Evolutionary conservation across 2,797 vertebrate species (phyloP), one percentile per base, ranked within the genome.

Genomic region (Atherinosoma microstoma): DNA sequence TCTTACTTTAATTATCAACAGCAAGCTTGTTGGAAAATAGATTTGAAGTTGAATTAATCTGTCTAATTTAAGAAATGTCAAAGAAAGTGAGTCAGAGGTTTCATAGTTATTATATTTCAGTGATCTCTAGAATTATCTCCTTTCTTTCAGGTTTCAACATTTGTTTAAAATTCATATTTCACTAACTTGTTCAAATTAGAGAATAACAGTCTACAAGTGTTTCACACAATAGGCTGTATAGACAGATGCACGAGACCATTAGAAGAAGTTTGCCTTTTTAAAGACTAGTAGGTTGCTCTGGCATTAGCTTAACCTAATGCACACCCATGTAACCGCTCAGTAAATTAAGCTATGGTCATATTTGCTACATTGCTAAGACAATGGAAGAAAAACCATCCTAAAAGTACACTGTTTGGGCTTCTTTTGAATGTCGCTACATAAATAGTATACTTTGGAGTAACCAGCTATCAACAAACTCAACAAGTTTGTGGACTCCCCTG

Each of bases 1-100:
- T 58, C 32, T 70, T 58, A 18, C 29, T 75, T 76, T 76, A 66
- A 73, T 79, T 9, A 4, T 24, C 53, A 61, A 45, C 63, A 51
- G 18, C 57, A 64, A 60, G 8, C n/a, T 3, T 0, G 1, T 58
- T 76, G 70, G 36, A 18, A 70, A 75, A 29, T 10, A 10, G 45
- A 68, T 64, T 53, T 71, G 7, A 67, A 64, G 42, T 12, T 45
- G 1, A 74, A 20, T 58, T 24, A 35, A 64, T 45, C 5, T 45
- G 16, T 20, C 20, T 9, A 49, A 9, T 47, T 47, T 5, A n/a
- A 49, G 7, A 49, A 49, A 22, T 49, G 3, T 49, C 20, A 10
- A 49, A 49, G 7, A 49, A 45, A 45, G 15, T 7, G 42, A 45
- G 6, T 6, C 18, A 20, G 20, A 20, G 42, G 16, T 45, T 45